phyloP scores from a whole-genome alignment of 2,113 vertebrate species.

The Mellivora capensis region DNA sequence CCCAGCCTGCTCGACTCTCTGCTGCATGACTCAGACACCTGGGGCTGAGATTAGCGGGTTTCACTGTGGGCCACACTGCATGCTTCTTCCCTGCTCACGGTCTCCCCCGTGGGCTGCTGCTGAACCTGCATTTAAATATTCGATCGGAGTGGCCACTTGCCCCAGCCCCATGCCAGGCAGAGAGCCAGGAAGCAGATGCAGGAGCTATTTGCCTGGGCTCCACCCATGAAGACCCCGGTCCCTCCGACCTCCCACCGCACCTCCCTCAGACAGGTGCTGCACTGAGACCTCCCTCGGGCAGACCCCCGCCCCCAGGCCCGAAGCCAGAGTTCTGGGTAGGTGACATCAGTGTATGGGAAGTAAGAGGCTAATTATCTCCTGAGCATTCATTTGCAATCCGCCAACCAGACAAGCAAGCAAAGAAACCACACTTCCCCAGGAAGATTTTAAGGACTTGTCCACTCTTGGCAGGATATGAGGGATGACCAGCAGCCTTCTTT shows the following conservation, averaged over 20 bases:
- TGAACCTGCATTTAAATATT: background rate
- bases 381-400: background rate
- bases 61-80: background rate
- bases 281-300: background rate
- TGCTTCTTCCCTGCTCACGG: rapidly evolving
- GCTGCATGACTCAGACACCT: background rate
- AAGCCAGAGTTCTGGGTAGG: background rate
- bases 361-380: background rate
- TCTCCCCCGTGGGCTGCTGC: background rate
- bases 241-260: rapidly evolving
- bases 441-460: background rate
- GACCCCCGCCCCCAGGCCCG: too few species aligned
- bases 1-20: background rate
- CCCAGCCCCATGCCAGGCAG: too few species aligned
- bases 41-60: background rate
- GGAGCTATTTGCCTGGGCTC: too few species aligned
- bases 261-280: too few species aligned
- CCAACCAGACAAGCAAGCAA: background rate
- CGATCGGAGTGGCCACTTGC: rapidly evolving
- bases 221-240: too few species aligned
- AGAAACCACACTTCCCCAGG: too few species aligned
- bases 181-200: too few species aligned
- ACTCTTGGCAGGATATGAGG: rapidly evolving
- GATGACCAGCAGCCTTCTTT: rapidly evolving
- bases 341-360: background rate